phyloP scores from a whole-genome alignment of 1,140 invertebrate species.

The Steinernema feltiae region DNA sequence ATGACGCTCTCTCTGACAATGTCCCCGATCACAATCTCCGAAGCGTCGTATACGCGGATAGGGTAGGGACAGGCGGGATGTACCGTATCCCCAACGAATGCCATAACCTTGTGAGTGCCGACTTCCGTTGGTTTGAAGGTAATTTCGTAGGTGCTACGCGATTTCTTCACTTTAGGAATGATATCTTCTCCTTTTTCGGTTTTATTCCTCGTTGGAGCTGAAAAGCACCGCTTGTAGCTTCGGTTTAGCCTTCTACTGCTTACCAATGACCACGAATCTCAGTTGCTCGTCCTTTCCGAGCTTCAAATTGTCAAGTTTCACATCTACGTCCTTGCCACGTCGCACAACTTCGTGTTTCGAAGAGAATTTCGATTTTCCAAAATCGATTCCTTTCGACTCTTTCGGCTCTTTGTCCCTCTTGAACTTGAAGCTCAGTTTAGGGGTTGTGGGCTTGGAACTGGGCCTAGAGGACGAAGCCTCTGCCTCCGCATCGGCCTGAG shows the following conservation, averaged over 20 bases:
- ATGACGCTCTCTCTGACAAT: slow-evolving; percentile 52
- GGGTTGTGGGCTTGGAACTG: slow-evolving; percentile 49
- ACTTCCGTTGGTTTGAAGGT: slow-evolving; percentile 55
- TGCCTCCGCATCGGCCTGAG: background rate
- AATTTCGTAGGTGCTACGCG: slow-evolving; percentile 54
- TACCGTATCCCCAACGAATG: slow-evolving; percentile 53
- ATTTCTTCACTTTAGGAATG: slow-evolving; percentile 50
- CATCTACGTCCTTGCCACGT: slow-evolving; percentile 49
- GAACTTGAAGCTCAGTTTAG: slow-evolving; percentile 49
- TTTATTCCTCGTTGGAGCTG: background rate
- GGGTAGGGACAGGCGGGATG: slow-evolving; percentile 59
- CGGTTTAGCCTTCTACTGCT: no score
- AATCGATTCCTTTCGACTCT: slow-evolving; percentile 42
- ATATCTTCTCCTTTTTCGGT: slow-evolving; percentile 18
- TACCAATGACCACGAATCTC: slow-evolving; percentile 45
- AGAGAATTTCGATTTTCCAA: slow-evolving; percentile 53
- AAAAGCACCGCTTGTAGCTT: no score
- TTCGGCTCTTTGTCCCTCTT: slow-evolving; percentile 32
- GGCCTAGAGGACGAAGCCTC: slow-evolving; percentile 29
- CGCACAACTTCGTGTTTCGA: slow-evolving; percentile 53
- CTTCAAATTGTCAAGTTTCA: slow-evolving; percentile 52
- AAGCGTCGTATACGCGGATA: slow-evolving; percentile 60
- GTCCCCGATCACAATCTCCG: slow-evolving; percentile 59
- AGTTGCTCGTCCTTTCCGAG: slow-evolving; percentile 52
- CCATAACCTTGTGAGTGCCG: slow-evolving; percentile 50